phyloP scores from a whole-genome alignment of 2,888 invertebrate species.

The Troides oblongomaculatus region DNA sequence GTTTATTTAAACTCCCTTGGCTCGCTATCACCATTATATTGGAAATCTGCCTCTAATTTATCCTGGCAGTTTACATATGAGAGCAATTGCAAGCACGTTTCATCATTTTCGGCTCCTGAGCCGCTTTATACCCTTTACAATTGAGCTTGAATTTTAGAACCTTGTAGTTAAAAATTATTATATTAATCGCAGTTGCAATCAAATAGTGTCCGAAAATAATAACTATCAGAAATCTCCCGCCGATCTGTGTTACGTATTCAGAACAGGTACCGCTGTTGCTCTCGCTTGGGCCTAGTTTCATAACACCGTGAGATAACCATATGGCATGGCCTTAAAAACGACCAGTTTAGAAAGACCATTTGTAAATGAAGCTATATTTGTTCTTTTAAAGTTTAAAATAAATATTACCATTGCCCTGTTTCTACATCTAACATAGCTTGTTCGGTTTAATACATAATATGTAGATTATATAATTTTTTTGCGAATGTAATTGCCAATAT shows the following conservation, averaged over 20 bases:
- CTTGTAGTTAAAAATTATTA: conserved; percentile 11
- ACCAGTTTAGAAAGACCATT: conserved; percentile 30
- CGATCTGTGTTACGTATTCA: conserved; percentile 37
- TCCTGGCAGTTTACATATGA: no score
- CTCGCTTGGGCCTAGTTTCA: conserved; percentile 53
- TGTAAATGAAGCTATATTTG: neutral
- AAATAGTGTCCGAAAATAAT: conserved; percentile 16
- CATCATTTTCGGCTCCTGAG: no score
- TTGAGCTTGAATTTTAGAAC: neutral
- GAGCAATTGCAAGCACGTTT: no score
- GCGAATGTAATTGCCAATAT: neutral
- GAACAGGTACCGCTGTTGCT: conserved; percentile 38
- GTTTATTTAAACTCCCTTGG: no score
- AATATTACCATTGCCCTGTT: neutral
- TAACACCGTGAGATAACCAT: conserved; percentile 56
- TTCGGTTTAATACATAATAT: no score
- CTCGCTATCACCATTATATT: no score
- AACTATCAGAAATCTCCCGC: conserved; percentile 11
- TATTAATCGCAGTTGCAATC: conserved; percentile 24
- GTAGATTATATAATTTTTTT: neutral
- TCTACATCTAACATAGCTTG: no score
- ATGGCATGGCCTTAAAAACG: conserved; percentile 41
- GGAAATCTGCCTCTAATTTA: no score
- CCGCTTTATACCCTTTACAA: no score
- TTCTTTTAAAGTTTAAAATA: neutral